Base-by-base conservation (phyloP, 2,797 vertebrate species). In the Cyclopterus lumpus region DNA sequence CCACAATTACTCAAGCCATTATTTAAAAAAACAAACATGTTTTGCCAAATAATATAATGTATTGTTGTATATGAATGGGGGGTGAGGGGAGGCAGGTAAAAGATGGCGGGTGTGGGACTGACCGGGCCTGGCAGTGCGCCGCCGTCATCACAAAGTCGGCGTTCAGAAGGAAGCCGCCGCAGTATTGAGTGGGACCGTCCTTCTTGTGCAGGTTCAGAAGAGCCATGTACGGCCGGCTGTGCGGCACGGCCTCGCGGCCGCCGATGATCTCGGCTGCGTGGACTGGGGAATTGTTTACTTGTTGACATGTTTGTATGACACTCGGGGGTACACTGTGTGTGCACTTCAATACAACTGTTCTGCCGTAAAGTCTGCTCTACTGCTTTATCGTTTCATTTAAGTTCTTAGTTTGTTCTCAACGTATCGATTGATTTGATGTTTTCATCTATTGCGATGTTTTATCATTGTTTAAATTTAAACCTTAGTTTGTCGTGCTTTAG, bases 101-200 rank as follows among this genome's bases (percentile, higher is more conserved):
- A 42, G 61, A 18, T 40, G 1, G 18, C 20, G 46, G 8, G 46
- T 28, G 18, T 42, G 10, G 24, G 26, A 87, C 90, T 73, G 20
- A 93, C 93, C 1, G 0, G 9, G 14, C 30, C 1, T 64, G 0
- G 74, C 94, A 94, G 72, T 92, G 89, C 53, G 91, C 92, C 1
- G 93, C 91, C 32, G 92, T 93, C 71, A 93, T 54, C 77, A 93
- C 92, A 77, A 88, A 94, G 4, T 93, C 77, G 20, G 92, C 62
- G 15, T 48, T 90, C 48, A 94, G n/a, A 1, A 94, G 85, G 53
- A 93, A 89, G 16, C 91, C 93, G 3, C 22, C 88, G 8, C 93
- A 94, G 61, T 24, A 0, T 0, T 0, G 0, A 1, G 0, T 0
- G 0, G 0, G 1, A 4, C 20, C 22, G 8, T 2, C 0, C 0